Percentiles rank a stretch among this genome's conserved stretches.
Conservation (phyloP, 1,140 invertebrate genomes). For the Dolichoris vasculosae region DNA sequence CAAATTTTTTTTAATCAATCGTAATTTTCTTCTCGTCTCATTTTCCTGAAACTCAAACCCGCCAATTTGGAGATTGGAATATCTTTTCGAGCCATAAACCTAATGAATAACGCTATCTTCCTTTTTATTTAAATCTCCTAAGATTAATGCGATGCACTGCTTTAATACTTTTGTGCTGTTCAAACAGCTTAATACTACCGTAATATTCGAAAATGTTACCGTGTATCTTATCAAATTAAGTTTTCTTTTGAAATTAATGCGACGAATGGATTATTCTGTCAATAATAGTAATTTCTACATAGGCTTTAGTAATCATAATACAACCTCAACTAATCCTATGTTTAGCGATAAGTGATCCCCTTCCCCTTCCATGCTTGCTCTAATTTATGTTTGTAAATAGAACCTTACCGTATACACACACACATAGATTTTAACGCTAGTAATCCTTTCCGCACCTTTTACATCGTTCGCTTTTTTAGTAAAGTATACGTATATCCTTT, state of each 20-base stretch:
- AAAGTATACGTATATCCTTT: too few relatives aligned
- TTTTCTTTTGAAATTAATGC: neutral
- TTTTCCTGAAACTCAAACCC: too few relatives aligned
- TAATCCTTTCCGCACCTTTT: constrained; percentile 11
- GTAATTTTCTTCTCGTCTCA: too few relatives aligned
- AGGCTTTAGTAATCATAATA: neutral
- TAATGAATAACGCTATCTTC: neutral
- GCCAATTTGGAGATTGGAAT: neutral
- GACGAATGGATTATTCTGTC: neutral
- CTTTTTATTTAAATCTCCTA: neutral
- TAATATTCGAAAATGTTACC: neutral
- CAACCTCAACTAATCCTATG: neutral
- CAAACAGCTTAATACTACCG: neutral
- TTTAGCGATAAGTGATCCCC: constrained; percentile 5
- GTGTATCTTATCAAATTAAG: neutral
- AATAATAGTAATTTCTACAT: constrained; percentile 6
- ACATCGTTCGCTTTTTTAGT: neutral
- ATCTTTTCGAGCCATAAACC: neutral
- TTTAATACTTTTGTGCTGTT: too few relatives aligned
- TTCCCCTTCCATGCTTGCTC: neutral
- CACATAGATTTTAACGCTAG: neutral
- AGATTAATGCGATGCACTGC: too few relatives aligned
- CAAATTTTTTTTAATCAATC: too few relatives aligned
- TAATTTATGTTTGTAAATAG: constrained; percentile 27
- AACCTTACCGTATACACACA: neutral